Percentiles rank a stretch among this genome's conserved stretches.
Conservation (phyloP, 2,888 invertebrate species). For the Dendrolimus pini region DNA sequence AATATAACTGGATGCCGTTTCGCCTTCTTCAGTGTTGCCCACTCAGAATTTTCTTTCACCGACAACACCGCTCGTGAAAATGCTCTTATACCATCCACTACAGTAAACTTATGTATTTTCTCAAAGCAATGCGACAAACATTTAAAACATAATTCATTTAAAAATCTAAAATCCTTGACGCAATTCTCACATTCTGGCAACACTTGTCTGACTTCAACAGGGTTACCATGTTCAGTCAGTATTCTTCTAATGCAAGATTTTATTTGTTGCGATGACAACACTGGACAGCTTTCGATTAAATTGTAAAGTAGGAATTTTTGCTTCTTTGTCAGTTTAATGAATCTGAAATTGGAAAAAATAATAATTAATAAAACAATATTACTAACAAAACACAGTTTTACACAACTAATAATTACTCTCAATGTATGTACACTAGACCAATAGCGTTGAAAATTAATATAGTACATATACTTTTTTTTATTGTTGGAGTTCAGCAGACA, state of each 20-base stretch:
- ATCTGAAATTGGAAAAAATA: constrained; percentile 29
- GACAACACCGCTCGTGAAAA: constrained; percentile 49
- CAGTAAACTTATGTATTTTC: constrained; percentile 41
- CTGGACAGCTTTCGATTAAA: constrained; percentile 44
- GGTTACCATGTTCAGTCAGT: constrained; percentile 52
- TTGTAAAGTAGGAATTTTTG: constrained; percentile 60
- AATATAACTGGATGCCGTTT: constrained; percentile 79
- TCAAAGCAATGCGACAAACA: constrained; percentile 55
- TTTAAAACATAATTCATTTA: constrained; percentile 48
- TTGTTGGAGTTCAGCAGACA: not conserved
- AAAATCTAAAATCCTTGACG: constrained; percentile 35
- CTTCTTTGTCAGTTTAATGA: constrained; percentile 47
- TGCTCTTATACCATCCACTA: constrained; percentile 58
- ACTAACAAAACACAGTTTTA: too few relatives aligned
- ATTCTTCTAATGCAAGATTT: constrained; percentile 55
- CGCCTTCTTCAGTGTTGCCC: constrained; percentile 50
- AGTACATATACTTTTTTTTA: not conserved
- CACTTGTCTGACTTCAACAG: constrained; percentile 32
- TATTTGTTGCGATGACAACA: constrained; percentile 44
- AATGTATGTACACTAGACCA: too few relatives aligned
- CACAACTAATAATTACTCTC: too few relatives aligned
- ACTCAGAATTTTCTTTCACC: constrained; percentile 52
- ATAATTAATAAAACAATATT: not conserved
- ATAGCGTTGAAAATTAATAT: too few relatives aligned
- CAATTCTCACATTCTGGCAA: constrained; percentile 40